Percentiles rank a stretch among this genome's conserved stretches.
Evolutionary conservation across 1,140 invertebrate genomes (phyloP).

Genomic region (Orius insidiosus): DNA sequence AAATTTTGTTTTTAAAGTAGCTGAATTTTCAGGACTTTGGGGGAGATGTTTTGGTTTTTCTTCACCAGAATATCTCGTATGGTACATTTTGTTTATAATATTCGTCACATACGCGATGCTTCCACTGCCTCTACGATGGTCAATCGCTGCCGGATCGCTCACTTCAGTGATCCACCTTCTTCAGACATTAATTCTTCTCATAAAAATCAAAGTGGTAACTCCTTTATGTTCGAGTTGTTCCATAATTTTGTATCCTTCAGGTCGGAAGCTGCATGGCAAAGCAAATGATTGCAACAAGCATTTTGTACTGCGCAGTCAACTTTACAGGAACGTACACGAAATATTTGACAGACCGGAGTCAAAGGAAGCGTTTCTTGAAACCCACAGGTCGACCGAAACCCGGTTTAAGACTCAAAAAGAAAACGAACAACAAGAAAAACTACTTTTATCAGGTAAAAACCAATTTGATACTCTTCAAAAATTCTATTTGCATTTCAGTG

Average conservation of each 20-base stretch:
- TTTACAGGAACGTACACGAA: conserved; percentile 93
- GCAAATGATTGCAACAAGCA: conserved; percentile 53
- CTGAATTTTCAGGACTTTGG: conserved; percentile 53
- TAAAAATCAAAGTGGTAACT: conserved; percentile 9
- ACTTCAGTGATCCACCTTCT: conserved; percentile 60
- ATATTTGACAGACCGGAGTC: conserved; percentile 85
- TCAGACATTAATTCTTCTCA: conserved; percentile 29
- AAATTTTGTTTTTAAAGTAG: no score
- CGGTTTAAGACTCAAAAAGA: conserved; percentile 81
- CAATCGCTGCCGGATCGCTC: conserved; percentile 58
- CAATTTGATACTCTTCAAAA: neutral
- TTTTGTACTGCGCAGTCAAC: conserved; percentile 76
- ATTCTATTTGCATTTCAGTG: conserved; percentile 41
- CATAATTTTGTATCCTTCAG: conserved; percentile 25
- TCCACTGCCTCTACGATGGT: conserved; percentile 69
- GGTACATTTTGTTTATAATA: conserved; percentile 80
- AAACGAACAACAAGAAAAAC: conserved; percentile 85
- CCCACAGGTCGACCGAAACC: conserved; percentile 87
- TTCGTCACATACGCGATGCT: conserved; percentile 87
- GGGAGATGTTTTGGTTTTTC: conserved; percentile 52
- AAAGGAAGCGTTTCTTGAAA: conserved; percentile 90
- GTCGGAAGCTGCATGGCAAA: conserved; percentile 39
- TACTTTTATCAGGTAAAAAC: conserved; percentile 58
- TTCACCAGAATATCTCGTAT: conserved; percentile 52
- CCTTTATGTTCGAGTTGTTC: neutral